Conservation (phyloP, 2,888 invertebrate species). For the Apamea crenata region DNA sequence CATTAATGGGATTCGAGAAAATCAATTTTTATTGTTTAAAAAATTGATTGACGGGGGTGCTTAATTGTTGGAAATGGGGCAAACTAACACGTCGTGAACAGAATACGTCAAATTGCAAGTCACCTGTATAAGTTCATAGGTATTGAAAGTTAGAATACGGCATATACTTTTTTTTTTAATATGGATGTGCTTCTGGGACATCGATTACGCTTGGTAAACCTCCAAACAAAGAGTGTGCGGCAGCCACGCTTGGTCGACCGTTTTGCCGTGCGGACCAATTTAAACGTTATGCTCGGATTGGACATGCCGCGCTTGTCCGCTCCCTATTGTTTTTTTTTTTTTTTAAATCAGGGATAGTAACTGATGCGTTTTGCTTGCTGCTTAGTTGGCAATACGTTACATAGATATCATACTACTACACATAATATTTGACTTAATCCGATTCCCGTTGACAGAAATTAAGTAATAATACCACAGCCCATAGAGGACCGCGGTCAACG, state of each 20-base stretch:
- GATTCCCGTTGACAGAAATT: neutral
- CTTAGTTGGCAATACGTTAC: neutral
- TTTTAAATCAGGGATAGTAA: constrained; percentile 23
- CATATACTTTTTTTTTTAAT: neutral
- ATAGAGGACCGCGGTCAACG: neutral
- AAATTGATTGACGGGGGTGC: too few species aligned
- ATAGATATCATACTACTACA: neutral
- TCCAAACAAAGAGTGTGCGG: constrained; percentile 47
- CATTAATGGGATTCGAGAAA: neutral
- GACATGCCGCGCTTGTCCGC: constrained; percentile 43
- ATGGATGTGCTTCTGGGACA: constrained; percentile 22
- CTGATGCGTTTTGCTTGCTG: constrained; percentile 25
- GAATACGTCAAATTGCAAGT: neutral
- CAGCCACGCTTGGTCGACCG: constrained; percentile 37
- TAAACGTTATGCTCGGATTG: constrained; percentile 45
- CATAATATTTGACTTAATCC: neutral
- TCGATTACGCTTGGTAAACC: constrained; percentile 43
- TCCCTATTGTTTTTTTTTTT: constrained; percentile 20
- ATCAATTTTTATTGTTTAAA: too few species aligned
- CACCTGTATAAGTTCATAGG: neutral
- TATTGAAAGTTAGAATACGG: neutral
- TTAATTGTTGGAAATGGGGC: too few species aligned
- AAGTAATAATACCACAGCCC: neutral
- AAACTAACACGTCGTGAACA: neutral
- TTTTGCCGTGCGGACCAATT: constrained; percentile 50